Percentiles rank a stretch among this genome's conserved stretches.
phyloP scores from a whole-genome alignment of 1,140 invertebrate genomes.

The Drosophila miranda region DNA sequence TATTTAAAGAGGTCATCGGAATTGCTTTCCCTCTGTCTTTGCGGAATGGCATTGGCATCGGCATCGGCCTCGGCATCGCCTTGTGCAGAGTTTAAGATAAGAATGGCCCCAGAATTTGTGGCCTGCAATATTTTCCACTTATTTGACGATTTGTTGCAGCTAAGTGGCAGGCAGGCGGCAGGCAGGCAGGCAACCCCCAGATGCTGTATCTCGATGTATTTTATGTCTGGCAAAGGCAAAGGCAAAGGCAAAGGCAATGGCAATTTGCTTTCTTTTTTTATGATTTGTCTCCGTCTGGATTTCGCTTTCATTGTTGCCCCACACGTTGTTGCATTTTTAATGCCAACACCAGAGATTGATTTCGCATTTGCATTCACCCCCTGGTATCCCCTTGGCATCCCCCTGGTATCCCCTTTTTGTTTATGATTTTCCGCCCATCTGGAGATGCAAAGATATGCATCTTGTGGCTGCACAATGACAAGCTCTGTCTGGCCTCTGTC shows the following conservation, averaged over 20 bases:
- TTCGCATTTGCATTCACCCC: conserved; percentile 62
- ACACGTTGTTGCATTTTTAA: conserved; percentile 63
- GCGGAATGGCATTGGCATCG: conserved; percentile 13
- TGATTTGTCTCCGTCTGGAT: conserved; percentile 56
- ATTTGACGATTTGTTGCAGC: conserved; percentile 76
- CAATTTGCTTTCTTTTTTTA: conserved; percentile 62
- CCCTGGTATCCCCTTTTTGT: conserved; percentile 12
- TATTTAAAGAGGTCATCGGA: conserved; percentile 80
- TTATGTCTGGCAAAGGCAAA: conserved; percentile 52
- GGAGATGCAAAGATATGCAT: conserved; percentile 24
- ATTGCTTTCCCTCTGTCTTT: conserved; percentile 61
- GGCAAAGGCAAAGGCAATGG: conserved; percentile 31
- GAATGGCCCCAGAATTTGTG: conserved; percentile 60
- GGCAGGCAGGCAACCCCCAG: conserved; percentile 22
- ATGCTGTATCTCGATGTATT: conserved; percentile 40
- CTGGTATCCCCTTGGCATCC: neutral
- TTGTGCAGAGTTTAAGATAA: conserved; percentile 47
- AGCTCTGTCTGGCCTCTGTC: conserved; percentile 57
- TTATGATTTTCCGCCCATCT: conserved; percentile 47
- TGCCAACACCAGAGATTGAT: conserved; percentile 60
- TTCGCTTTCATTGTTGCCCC: conserved; percentile 41
- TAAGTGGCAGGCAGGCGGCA: conserved; percentile 49
- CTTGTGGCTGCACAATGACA: conserved; percentile 39
- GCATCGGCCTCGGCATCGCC: neutral
- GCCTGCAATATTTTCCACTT: conserved; percentile 80